Conservation (phyloP, 2,888 invertebrate genomes). For the Anarsia innoxiella region DNA sequence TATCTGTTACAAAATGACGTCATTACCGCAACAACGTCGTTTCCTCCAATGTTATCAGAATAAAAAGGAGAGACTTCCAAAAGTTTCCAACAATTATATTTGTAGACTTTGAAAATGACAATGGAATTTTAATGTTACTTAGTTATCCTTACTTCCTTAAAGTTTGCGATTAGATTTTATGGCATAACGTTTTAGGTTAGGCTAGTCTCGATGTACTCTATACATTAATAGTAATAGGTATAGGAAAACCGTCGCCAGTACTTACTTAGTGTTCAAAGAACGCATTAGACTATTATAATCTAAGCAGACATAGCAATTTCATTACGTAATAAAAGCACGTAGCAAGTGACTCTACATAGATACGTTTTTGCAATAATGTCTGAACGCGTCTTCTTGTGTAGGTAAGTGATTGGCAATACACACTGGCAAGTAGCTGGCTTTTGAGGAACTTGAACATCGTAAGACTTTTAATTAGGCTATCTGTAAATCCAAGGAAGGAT, state of each 20-base stretch:
- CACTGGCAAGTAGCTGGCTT: constrained; percentile 1
- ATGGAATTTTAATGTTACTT: no score
- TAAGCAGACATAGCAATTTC: constrained; percentile 1
- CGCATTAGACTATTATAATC: constrained; percentile 9
- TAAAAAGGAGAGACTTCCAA: constrained; percentile 31
- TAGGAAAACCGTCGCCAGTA: constrained; percentile 14
- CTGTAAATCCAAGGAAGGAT: not conserved
- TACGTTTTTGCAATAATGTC: constrained; percentile 14
- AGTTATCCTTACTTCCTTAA: no score
- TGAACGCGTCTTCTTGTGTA: not conserved
- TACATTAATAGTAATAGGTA: constrained; percentile 6
- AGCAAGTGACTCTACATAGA: constrained; percentile 10
- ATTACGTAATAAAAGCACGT: constrained; percentile 11
- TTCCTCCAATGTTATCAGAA: constrained; percentile 37
- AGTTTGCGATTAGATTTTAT: no score
- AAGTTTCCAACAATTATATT: constrained; percentile 24
- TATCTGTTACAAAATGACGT: constrained; percentile 41
- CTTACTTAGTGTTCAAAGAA: no score
- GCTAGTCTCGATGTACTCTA: no score
- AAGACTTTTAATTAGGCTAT: no score
- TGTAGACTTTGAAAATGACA: no score
- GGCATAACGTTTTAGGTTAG: no score
- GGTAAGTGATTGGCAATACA: not conserved
- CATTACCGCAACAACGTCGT: constrained; percentile 34
- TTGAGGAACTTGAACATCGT: constrained; percentile 4